phyloP scores from a whole-genome alignment of 2,797 vertebrate genomes.

The Molossus alvarezi region DNA sequence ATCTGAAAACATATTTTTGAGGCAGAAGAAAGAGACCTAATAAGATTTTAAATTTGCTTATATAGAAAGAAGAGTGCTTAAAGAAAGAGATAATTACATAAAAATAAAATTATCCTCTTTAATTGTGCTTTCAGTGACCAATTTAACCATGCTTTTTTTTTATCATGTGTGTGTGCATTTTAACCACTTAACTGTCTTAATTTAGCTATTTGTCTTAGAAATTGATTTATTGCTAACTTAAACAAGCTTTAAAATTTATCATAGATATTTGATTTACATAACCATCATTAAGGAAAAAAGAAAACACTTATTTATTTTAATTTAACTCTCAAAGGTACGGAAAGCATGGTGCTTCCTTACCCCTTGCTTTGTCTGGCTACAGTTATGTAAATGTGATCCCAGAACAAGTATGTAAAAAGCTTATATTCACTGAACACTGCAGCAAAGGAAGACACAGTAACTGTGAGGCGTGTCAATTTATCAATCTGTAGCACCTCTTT shows the following conservation, averaged over 20 bases:
- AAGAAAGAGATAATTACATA: slow-evolving; percentile 87
- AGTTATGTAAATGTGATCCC: neutral
- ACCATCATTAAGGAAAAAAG: neutral
- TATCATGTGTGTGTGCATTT: neutral
- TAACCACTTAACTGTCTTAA: slow-evolving; percentile 84
- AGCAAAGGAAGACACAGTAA: neutral
- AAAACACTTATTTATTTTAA: neutral
- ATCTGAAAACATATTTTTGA: slow-evolving; percentile 83
- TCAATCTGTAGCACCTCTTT: neutral
- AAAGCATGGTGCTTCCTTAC: neutral
- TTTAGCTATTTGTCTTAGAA: slow-evolving; percentile 80
- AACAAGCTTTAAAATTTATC: neutral
- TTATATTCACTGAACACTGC: neutral
- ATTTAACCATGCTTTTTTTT: slow-evolving; percentile 70
- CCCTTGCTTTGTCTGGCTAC: neutral
- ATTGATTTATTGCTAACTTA: slow-evolving; percentile 44
- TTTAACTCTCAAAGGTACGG: slow-evolving; percentile 25
- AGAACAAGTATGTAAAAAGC: slow-evolving; percentile 13
- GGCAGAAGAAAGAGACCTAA: slow-evolving; percentile 48
- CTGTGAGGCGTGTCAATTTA: neutral
- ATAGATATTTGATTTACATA: slow-evolving; percentile 59
- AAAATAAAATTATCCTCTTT: slow-evolving; percentile 85
- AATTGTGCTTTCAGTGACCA: slow-evolving; percentile 80
- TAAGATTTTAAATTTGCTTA: slow-evolving; percentile 88
- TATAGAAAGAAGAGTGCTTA: slow-evolving; percentile 82